These are phyloP conservation scores for Squalus acanthias DNA, from an alignment of 2,797 vertebrate species.

Conservation along the genomic window DNA sequence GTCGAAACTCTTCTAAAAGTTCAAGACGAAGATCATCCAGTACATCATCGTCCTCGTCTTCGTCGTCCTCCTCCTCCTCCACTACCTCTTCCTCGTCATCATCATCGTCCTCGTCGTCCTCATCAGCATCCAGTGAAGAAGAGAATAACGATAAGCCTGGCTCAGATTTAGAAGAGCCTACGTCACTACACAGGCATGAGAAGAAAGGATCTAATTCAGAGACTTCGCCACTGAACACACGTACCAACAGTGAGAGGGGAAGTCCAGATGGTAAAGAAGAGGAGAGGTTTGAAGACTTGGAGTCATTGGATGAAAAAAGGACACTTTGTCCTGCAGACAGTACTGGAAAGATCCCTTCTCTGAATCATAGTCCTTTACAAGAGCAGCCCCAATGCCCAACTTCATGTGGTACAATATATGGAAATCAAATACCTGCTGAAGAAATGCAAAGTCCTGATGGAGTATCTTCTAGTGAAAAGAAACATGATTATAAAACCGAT, in stretches of 20 bases:
- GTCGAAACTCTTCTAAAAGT: constrained; percentile 20
- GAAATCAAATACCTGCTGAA: not conserved
- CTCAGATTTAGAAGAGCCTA: not conserved
- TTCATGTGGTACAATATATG: not conserved
- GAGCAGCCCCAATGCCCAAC: not conserved
- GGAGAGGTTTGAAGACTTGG: not conserved
- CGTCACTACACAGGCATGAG: not conserved
- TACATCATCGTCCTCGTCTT: not conserved
- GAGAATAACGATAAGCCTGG: not conserved
- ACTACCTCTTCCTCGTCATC: constrained; percentile 1
- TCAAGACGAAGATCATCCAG: constrained; percentile 25
- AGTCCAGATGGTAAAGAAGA: constrained; percentile 21
- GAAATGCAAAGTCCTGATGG: constrained; percentile 18
- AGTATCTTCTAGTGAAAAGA: constrained; percentile 32
- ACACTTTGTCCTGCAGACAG: constrained; percentile 29
- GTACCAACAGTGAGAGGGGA: not conserved
- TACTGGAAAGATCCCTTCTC: not conserved
- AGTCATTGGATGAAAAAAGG: not conserved
- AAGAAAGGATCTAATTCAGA: constrained; percentile 15
- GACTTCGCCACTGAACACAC: not conserved
- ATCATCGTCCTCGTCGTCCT: constrained; percentile 5
- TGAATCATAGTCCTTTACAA: constrained; percentile 4
- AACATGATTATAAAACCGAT: constrained; percentile 22
- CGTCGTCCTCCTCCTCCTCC: not conserved
- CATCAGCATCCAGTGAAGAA: constrained; percentile 32